A percentile compares a stretch with the other conserved stretches of the same genome.
Evolutionary conservation across 2,797 vertebrate species (phyloP).

Genomic region (Leontopithecus rosalia): DNA sequence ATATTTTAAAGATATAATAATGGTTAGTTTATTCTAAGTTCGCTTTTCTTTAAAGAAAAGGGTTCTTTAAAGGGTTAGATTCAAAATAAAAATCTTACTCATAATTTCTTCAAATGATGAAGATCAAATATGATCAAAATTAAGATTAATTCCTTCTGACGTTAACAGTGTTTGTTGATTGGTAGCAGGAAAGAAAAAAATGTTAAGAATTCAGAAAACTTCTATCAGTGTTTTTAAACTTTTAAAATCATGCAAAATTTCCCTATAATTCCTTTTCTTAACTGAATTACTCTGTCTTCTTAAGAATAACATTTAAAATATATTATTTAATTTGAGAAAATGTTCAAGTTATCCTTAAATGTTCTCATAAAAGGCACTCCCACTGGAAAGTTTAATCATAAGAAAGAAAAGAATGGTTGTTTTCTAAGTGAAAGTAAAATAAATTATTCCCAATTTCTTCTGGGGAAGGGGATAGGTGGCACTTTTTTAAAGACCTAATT

Average conservation of each 20-base stretch:
- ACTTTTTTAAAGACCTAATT: not conserved
- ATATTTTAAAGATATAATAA: not conserved
- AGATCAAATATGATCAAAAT: constrained; percentile 12
- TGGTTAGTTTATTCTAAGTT: constrained; percentile 16
- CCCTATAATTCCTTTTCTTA: not conserved
- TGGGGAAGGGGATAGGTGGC: not conserved
- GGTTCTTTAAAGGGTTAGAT: not conserved
- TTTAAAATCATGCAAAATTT: constrained; percentile 6
- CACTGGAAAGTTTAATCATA: not conserved
- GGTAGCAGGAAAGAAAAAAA: not conserved
- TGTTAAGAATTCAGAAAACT: not conserved
- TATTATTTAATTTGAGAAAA: constrained; percentile 20
- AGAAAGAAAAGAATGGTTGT: not conserved
- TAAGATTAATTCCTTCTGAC: constrained; percentile 43
- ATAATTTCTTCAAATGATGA: constrained; percentile 23
- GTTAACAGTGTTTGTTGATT: not conserved
- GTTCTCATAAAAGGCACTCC: not conserved
- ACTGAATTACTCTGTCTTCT: not conserved
- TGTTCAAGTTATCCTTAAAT: not conserved
- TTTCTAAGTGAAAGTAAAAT: constrained; percentile 35
- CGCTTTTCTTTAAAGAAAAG: not conserved
- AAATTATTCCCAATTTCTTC: constrained; percentile 18
- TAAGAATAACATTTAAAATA: constrained; percentile 29
- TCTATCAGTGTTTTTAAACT: constrained; percentile 34
- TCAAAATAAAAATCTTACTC: constrained; percentile 39